Percentiles rank a stretch among this genome's conserved stretches.
phyloP scores from a whole-genome alignment of 2,797 vertebrate genomes.

The Spinibarbus caldwelli region DNA sequence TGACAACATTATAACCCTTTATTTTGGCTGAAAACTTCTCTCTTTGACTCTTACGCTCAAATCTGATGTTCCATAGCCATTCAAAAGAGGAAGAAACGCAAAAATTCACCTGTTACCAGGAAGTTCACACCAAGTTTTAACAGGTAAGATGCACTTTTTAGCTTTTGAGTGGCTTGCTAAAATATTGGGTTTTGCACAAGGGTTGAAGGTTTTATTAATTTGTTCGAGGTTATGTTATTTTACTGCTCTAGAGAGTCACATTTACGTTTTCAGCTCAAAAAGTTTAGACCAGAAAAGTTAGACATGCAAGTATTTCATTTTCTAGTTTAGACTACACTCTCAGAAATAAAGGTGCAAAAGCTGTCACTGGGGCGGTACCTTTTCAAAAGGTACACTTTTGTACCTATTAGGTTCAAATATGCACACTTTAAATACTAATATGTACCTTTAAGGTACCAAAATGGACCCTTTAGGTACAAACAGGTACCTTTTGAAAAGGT shows the following conservation, averaged over 20 bases:
- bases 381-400: no score
- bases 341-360: no score
- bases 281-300: background rate
- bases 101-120: background rate
- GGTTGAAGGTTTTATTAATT: background rate
- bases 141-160: conserved; percentile 18
- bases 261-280: background rate
- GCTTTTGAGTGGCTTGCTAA: background rate
- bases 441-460: no score
- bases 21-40: background rate
- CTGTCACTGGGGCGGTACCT: no score
- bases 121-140: background rate
- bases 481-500: no score
- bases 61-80: background rate
- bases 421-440: no score
- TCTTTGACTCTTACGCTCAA: background rate
- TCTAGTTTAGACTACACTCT: background rate
- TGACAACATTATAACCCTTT: background rate
- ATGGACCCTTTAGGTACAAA: no score
- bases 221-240: no score
- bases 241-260: background rate
- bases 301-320: background rate
- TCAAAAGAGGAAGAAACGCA: background rate
- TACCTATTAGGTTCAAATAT: no score
- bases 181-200: background rate